Evolutionary conservation across 1,140 invertebrate genomes (phyloP), one percentile per base, ranked within the genome.

Genomic region (Heliconius himera): DNA sequence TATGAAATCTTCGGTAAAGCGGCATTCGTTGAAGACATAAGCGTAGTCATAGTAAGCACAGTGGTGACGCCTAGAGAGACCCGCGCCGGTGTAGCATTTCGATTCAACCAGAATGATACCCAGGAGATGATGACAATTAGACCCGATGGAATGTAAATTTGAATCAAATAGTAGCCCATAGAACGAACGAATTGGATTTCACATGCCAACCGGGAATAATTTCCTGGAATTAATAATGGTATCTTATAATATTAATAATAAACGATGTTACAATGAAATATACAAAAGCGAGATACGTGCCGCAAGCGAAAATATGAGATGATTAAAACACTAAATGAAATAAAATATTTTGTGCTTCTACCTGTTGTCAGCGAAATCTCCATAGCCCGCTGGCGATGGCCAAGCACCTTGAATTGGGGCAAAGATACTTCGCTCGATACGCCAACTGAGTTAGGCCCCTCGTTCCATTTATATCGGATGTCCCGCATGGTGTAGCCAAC

Each of bases 71-170:
- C 98, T 87, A 99, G 96, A 84, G 99, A 97, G 84, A 99, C 98
- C 94, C 99, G 96, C 88, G 99, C 99, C 84, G 99, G 99, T 82
- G 98, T 99, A 84, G 99, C 99, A 95, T 99, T 98, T 91, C 98
- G 96, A 95, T 99, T 96, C 88, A 96, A 90, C 98, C 98, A 99
- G 96, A 99, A 99, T 91, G 97, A 98, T 90, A 99, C 99, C 99
- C 99, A 99, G 86, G 98, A 99, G 95, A 99, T 99, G 95, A 99
- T 99, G 94, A 99, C 99, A 95, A 99, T 99, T 92, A 99, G 97
- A 93, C 98, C 98, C 92, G 98, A 99, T 86, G 99, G 99, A 95
- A 99, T 99, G 96, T 99, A 99, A 94, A 99, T 99, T 96, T 99
- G 99, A 95, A 99, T 99, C 89, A 99, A 96, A 96, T 99, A 99